Base-by-base conservation (phyloP, 2,113 vertebrate genomes). In the Cochlearius cochlearius region DNA sequence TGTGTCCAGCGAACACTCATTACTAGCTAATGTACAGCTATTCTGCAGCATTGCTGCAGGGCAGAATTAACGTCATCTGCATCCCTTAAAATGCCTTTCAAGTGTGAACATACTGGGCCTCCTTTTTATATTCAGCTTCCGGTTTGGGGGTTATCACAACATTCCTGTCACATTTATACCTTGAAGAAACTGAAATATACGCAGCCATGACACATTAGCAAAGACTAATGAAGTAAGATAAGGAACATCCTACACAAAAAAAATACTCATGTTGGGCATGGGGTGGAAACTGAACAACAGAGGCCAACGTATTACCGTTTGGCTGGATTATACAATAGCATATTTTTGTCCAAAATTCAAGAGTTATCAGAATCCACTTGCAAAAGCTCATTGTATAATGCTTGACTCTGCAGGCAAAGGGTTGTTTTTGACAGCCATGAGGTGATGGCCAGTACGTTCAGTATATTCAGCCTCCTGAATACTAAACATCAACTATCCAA, bases 41-140 rank as follows among this genome's bases (percentile, higher is more conserved):
- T 68, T 88, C 81, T 82, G 64, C 4, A 15, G 86, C 68, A 19
- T 69, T 88, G 88, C 82, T 93, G 74, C 60, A 86, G 75, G 78
- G 75, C 76, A 95, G 67, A 94, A 88, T 92, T 94, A 83, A 86
- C 62, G 78, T 93, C 74, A 88, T 78, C 72, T 96, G 64, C 88
- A 86, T 90, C 52, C 47, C 56, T 77, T 95, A 96, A 88, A 59
- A 80, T 62, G 60, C 56, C 59, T 92, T 88, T 92, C 68, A 80
- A 67, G 74, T 49, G 47, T 78, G 62, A 90, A 94, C 67, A 64
- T 86, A 69, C 14, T 95, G 25, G 88, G 89, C 67, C n/a, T 92
- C 50, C 56, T 88, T 94, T 92, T 78, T 91, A 69, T 76, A 75
- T 81, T 95, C 91, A 74, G 27, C 74, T 79, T 85, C 50, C 85